A percentile compares a stretch with the other conserved stretches of the same genome.
These are phyloP conservation scores for Hipposideros armiger DNA, from an alignment of 2,113 vertebrate genomes.

Conservation along the genomic window DNA sequence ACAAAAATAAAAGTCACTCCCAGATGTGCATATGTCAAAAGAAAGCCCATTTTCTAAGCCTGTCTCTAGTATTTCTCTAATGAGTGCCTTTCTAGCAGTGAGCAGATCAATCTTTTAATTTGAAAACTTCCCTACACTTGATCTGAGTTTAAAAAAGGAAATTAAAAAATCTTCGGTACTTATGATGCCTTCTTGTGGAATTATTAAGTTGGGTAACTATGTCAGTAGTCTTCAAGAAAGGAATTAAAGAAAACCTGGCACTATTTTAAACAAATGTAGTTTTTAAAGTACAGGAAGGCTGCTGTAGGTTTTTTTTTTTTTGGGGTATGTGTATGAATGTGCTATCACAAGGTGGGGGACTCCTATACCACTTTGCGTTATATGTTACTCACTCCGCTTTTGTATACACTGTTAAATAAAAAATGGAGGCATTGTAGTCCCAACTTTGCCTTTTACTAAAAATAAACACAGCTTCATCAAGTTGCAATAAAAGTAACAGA, in stretches of 20 bases:
- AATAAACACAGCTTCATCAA: background rate
- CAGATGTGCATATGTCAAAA: background rate
- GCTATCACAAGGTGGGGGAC: slow-evolving; percentile 72
- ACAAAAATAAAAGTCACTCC: background rate
- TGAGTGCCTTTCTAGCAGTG: background rate
- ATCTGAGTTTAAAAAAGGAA: slow-evolving; percentile 41
- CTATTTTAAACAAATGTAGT: background rate
- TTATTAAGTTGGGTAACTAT: background rate
- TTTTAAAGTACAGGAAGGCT: background rate
- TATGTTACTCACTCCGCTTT: too few species aligned
- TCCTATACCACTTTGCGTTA: too few species aligned
- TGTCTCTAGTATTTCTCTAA: background rate
- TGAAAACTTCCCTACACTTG: slow-evolving; percentile 21
- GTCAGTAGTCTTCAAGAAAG: background rate
- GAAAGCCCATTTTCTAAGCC: background rate
- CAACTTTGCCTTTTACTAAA: slow-evolving; percentile 41
- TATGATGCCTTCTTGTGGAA: background rate
- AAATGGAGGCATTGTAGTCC: slow-evolving; percentile 30
- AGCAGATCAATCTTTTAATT: background rate
- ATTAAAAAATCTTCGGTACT: background rate
- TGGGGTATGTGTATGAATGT: background rate
- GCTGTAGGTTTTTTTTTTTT: background rate
- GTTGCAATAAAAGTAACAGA: background rate
- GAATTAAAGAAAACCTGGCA: background rate
- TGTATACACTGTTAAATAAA: background rate